Percentiles rank a stretch among this genome's conserved stretches.
Evolutionary conservation across 2,888 invertebrate genomes (phyloP).

Genomic region (Polyommatus iphigenia): DNA sequence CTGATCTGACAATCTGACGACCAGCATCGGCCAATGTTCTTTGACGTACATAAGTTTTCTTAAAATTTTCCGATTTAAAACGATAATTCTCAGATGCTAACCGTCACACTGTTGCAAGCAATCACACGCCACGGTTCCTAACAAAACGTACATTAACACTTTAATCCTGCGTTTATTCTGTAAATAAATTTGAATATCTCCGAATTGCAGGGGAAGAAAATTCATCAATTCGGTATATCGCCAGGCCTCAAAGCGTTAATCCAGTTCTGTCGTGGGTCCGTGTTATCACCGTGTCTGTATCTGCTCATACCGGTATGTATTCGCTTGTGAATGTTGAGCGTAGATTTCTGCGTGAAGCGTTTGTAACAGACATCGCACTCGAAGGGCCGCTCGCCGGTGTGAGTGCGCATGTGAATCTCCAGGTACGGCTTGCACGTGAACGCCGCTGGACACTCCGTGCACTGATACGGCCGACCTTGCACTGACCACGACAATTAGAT

Average conservation of each 20-base stretch:
- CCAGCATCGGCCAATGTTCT: not conserved
- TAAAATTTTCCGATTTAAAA: not conserved
- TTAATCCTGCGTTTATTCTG: not conserved
- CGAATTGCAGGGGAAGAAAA: not conserved
- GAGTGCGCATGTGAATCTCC: slow-evolving; percentile 83
- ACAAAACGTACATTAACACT: slow-evolving; percentile 35
- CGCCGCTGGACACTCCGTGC: slow-evolving; percentile 80
- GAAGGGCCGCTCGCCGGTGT: slow-evolving; percentile 79
- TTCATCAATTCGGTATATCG: not conserved
- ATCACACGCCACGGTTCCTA: slow-evolving; percentile 35
- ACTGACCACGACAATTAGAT: slow-evolving; percentile 56
- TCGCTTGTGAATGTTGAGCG: slow-evolving; percentile 81
- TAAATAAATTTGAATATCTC: not conserved
- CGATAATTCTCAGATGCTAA: slow-evolving; percentile 32
- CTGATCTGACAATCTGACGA: slow-evolving; percentile 10
- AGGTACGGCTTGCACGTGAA: slow-evolving; percentile 82
- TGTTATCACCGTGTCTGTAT: not conserved
- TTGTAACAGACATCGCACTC: slow-evolving; percentile 81
- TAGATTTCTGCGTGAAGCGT: slow-evolving; percentile 81
- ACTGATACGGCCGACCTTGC: slow-evolving; percentile 80
- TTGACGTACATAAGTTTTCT: not conserved
- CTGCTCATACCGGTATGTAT: slow-evolving; percentile 76
- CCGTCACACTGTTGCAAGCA: slow-evolving; percentile 36
- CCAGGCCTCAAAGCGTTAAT: slow-evolving; percentile 29
- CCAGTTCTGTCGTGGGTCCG: slow-evolving; percentile 19